Conservation (phyloP, 2,797 vertebrate genomes). For the Hippocampus kuda region DNA sequence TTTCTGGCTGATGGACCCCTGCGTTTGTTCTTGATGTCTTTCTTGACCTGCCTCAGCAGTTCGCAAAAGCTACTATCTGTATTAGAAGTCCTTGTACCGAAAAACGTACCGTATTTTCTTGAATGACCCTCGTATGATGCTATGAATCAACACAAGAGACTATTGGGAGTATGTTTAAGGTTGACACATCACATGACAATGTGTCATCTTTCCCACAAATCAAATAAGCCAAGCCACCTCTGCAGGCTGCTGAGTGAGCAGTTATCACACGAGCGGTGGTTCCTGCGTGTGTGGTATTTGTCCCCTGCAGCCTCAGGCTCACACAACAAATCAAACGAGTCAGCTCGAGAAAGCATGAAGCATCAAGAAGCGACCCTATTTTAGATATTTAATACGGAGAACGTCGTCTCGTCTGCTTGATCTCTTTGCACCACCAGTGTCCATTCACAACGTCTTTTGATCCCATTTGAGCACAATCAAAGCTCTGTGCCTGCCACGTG, state of each 20-base stretch:
- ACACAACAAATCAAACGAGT: background rate
- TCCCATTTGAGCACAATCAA: constrained; percentile 29
- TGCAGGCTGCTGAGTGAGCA: background rate
- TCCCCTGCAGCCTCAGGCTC: background rate
- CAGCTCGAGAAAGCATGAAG: background rate
- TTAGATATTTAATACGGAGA: background rate
- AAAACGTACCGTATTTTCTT: too few relatives aligned
- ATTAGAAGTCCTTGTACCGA: too few relatives aligned
- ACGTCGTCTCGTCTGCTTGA: background rate
- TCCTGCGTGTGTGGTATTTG: background rate
- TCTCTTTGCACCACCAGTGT: background rate
- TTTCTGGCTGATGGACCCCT: too few relatives aligned
- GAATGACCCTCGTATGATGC: too few relatives aligned
- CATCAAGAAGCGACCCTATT: background rate
- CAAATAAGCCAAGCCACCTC: background rate
- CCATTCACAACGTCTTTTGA: constrained; percentile 12
- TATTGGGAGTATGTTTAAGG: too few relatives aligned
- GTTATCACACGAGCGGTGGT: background rate
- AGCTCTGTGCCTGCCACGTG: constrained; percentile 26
- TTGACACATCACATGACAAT: too few relatives aligned
- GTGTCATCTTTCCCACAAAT: background rate
- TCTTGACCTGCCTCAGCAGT: too few relatives aligned
- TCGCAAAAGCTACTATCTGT: too few relatives aligned
- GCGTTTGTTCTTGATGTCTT: too few relatives aligned
- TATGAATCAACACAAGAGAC: too few relatives aligned